phyloP scores from a whole-genome alignment of 2,888 invertebrate genomes.

The Subacronicta megacephala region DNA sequence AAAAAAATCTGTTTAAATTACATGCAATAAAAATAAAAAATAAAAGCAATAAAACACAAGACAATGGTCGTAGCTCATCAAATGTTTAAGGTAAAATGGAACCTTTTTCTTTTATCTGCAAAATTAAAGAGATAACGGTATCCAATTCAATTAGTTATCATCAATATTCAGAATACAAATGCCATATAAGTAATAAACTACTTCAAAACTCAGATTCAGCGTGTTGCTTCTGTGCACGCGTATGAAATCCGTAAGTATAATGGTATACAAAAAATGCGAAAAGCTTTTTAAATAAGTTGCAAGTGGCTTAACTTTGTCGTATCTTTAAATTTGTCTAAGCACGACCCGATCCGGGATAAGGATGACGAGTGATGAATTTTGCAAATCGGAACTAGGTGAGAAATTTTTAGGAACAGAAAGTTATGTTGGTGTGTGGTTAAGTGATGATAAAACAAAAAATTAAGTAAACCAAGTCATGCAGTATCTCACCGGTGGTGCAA shows the following conservation, averaged over 20 bases:
- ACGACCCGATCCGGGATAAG: too few relatives aligned
- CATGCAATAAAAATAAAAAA: conserved; percentile 36
- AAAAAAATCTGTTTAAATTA: conserved; percentile 19
- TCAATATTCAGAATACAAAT: not conserved
- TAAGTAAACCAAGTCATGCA: conserved; percentile 27
- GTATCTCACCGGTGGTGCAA: conserved; percentile 84
- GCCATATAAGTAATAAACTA: not conserved
- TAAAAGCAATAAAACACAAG: not conserved
- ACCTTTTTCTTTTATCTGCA: conserved; percentile 50
- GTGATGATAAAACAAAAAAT: not conserved
- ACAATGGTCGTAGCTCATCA: conserved; percentile 24
- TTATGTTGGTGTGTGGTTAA: too few relatives aligned
- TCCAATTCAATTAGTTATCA: not conserved
- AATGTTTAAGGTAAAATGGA: conserved; percentile 37
- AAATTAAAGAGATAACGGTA: conserved; percentile 44
- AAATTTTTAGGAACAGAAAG: too few relatives aligned
- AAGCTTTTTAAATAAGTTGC: not conserved
- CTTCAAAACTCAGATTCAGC: not conserved
- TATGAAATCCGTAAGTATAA: not conserved
- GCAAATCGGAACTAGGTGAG: too few relatives aligned
- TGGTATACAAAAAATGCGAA: not conserved
- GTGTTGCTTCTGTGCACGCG: not conserved
- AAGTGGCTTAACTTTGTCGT: not conserved
- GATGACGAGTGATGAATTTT: too few relatives aligned
- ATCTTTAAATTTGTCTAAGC: too few relatives aligned